Conservation (phyloP, 2,797 vertebrate genomes). For the Coccyzus lansbergi region DNA sequence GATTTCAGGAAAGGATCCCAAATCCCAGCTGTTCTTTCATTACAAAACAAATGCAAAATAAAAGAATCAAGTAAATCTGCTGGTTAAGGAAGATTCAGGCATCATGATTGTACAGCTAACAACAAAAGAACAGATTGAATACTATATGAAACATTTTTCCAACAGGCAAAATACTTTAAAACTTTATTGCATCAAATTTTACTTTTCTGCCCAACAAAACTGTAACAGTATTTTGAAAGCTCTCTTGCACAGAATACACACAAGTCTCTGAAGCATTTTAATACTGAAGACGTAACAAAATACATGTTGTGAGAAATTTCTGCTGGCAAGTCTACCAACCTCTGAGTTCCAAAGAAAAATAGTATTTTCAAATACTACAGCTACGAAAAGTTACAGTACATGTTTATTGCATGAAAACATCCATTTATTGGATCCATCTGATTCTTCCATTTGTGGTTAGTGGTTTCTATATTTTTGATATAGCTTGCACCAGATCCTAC, state of each 20-base stretch:
- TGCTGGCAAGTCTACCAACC: conserved; percentile 25
- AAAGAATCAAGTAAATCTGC: conserved; percentile 46
- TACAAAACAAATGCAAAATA: background rate
- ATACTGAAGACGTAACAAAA: conserved; percentile 42
- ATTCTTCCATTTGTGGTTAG: conserved; percentile 23
- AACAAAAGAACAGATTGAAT: background rate
- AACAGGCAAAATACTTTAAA: conserved; percentile 42
- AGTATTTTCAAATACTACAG: conserved; percentile 26
- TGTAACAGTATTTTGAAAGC: conserved; percentile 32
- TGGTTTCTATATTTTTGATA: background rate
- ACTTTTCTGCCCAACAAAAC: conserved; percentile 47
- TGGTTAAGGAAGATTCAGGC: conserved; percentile 67
- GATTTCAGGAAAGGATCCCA: background rate
- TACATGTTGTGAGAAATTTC: conserved; percentile 45
- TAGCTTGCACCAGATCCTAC: conserved; percentile 22
- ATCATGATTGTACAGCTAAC: conserved; percentile 54
- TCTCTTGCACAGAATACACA: conserved; percentile 37
- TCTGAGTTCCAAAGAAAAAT: conserved; percentile 31
- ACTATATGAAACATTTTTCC: background rate
- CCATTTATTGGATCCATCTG: conserved; percentile 43
- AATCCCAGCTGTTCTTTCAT: conserved; percentile 13
- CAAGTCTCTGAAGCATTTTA: conserved; percentile 21
- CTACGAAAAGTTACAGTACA: conserved; percentile 68
- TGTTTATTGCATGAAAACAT: conserved; percentile 78
- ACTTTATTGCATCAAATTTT: conserved; percentile 73